These are phyloP conservation scores for Callopanchax toddi DNA, from an alignment of 2,113 vertebrate genomes.

Conservation along the genomic window DNA sequence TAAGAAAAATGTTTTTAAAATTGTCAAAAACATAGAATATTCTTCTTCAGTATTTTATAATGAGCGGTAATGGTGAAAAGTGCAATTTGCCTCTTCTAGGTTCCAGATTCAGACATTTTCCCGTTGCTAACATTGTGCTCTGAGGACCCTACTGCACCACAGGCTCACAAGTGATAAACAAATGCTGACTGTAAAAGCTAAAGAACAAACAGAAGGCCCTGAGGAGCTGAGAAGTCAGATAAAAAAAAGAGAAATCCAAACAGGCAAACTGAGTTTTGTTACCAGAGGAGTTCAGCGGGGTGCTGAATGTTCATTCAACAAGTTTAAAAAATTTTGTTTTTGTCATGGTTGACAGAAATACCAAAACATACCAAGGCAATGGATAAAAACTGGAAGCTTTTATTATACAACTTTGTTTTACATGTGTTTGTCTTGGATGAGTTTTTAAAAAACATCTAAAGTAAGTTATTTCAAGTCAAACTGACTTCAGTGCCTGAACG, in stretches of 20 bases:
- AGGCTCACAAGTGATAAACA: background rate
- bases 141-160: background rate
- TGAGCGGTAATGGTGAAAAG: background rate
- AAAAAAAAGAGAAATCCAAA: background rate
- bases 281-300: background rate
- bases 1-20: no score
- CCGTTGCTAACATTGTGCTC: background rate
- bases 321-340: background rate
- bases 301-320: background rate
- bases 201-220: background rate
- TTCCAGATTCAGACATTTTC: background rate
- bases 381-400: no score
- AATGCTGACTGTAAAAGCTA: background rate
- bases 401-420: no score
- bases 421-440: no score
- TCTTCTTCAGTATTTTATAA: no score
- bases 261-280: background rate
- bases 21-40: no score
- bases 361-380: no score
- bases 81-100: background rate
- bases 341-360: no score
- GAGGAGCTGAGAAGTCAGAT: background rate
- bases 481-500: slow-evolving; percentile 12
- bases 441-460: background rate
- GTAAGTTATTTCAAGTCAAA: slow-evolving; percentile 3